Percentiles rank a stretch among this genome's conserved stretches.
These are phyloP conservation scores for Hydrochoerus hydrochaeris DNA, from an alignment of 2,113 vertebrate genomes.

Conservation along the genomic window DNA sequence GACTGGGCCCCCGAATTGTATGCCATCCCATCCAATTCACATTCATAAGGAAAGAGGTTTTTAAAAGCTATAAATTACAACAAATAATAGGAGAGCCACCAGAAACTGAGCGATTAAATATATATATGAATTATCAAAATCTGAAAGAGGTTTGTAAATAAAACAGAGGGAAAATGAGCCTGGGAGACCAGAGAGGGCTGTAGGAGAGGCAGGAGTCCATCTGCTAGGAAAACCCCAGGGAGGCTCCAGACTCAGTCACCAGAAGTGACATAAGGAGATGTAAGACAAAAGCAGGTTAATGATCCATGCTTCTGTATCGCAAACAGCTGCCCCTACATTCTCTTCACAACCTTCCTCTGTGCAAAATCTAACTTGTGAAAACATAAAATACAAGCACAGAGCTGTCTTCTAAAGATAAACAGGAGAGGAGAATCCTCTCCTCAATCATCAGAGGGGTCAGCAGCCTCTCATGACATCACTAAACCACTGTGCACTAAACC, in stretches of 20 bases:
- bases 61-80: background rate
- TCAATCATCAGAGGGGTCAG: too few species aligned
- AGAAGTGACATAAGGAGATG: background rate
- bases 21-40: background rate
- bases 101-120: background rate
- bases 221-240: background rate
- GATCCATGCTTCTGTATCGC: background rate
- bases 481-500: background rate
- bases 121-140: background rate
- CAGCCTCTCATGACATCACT: background rate
- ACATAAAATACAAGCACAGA: background rate
- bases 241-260: background rate
- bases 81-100: background rate
- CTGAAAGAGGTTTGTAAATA: slow-evolving; percentile 6
- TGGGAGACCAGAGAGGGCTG: background rate
- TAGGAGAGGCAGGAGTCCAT: background rate
- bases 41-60: background rate
- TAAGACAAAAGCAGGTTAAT: background rate
- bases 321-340: background rate
- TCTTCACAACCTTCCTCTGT: background rate
- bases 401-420: slow-evolving; percentile 27
- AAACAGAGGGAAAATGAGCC: background rate
- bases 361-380: slow-evolving; percentile 1
- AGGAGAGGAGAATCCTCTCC: background rate
- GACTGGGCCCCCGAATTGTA: background rate